Conservation (phyloP, 35 echinoderm and acorn worm genomes). For the Patiria miniata region DNA sequence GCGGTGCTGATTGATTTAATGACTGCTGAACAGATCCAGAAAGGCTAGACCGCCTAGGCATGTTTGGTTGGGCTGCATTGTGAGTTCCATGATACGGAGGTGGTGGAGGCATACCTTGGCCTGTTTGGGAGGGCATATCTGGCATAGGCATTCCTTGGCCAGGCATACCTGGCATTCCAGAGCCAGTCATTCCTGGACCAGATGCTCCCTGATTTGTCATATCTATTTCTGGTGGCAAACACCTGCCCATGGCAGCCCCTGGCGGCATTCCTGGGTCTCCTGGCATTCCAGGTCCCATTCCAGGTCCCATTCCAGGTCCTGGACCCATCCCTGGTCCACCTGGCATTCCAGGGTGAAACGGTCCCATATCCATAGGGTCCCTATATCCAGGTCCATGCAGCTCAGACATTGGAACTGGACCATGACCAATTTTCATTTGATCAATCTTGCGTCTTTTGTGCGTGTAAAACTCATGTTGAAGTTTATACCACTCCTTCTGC, state of each 20-base stretch:
- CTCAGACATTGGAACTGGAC: conserved; percentile 52
- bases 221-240: conserved; percentile 21
- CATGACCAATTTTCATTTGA: conserved; percentile 72
- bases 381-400: conserved; percentile 33
- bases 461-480: conserved; percentile 94
- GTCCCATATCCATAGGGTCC: conserved; percentile 56
- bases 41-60: conserved; percentile 80
- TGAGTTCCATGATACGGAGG: conserved; percentile 60
- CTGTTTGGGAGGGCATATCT: conserved; percentile 31
- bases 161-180: conserved; percentile 13
- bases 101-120: conserved; percentile 70
- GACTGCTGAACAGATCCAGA: conserved; percentile 58
- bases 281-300: conserved; percentile 29
- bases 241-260: not conserved
- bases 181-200: conserved; percentile 2
- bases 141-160: conserved; percentile 19
- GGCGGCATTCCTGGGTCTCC: conserved; percentile 14
- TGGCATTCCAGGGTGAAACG: conserved; percentile 28
- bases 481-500: conserved; percentile 90
- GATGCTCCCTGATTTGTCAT: conserved; percentile 22
- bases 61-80: conserved; percentile 44
- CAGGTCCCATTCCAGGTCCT: not conserved
- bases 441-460: conserved; percentile 84
- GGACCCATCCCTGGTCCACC: conserved; percentile 9
- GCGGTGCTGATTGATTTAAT: conserved; percentile 31